Percentiles rank a stretch among this genome's conserved stretches.
Evolutionary conservation across 2,797 vertebrate species (phyloP).

Genomic region (Trematocara caparti): DNA sequence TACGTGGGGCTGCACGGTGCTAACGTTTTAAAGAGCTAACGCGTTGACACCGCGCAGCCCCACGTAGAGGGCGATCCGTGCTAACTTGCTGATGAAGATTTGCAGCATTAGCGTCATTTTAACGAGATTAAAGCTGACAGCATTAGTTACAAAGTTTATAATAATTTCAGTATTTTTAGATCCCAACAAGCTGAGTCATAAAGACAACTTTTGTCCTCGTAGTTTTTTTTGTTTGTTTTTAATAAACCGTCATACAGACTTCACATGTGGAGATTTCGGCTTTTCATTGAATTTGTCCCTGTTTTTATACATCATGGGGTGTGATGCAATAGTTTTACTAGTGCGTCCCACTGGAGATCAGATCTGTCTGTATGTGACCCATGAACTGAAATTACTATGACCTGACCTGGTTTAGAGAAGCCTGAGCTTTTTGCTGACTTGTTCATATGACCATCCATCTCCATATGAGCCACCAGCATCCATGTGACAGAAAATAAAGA

Average conservation of each 20-base stretch:
- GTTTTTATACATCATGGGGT: neutral
- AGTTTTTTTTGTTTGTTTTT: neutral
- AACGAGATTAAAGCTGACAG: neutral
- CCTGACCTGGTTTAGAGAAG: neutral
- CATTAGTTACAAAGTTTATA: neutral
- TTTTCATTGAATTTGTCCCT: neutral
- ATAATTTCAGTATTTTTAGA: neutral
- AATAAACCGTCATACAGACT: neutral
- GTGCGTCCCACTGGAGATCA: neutral
- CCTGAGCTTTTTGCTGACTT: neutral
- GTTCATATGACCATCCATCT: neutral
- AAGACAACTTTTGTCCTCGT: neutral
- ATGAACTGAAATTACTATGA: neutral
- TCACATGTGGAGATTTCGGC: neutral
- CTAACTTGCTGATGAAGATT: neutral
- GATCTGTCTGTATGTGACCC: neutral
- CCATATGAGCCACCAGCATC: neutral
- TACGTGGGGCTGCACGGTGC: neutral
- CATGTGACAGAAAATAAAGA: neutral
- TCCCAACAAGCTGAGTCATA: neutral
- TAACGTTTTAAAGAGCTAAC: neutral
- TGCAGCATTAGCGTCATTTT: neutral
- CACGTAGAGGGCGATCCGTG: fast-evolving
- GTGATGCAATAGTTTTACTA: neutral
- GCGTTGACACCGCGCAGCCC: neutral